Evolutionary conservation across 2,797 vertebrate species (phyloP).

Genomic region (Chiroxiphia lanceolata): DNA sequence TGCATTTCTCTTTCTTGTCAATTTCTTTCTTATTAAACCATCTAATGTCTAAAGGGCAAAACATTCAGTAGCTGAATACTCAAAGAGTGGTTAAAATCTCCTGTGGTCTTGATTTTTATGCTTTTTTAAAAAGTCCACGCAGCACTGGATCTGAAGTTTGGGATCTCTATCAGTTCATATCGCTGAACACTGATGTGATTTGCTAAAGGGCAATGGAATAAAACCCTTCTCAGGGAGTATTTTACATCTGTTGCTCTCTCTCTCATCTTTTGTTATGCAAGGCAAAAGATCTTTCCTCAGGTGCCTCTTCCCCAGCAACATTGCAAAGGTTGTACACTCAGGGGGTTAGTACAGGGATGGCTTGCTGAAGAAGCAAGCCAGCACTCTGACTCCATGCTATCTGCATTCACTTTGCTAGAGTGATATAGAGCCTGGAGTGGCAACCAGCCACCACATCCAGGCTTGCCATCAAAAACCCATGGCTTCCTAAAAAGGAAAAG

Average conservation of each 20-base stretch:
- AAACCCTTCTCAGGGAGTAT: neutral
- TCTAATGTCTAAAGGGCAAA: neutral
- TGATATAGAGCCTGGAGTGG: neutral
- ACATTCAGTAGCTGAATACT: neutral
- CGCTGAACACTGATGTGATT: neutral
- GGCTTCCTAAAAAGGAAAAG: neutral
- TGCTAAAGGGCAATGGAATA: neutral
- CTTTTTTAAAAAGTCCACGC: neutral
- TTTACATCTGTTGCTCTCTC: neutral
- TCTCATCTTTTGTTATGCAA: neutral
- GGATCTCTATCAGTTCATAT: neutral
- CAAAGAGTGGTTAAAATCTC: neutral
- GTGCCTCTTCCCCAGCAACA: neutral
- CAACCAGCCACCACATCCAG: neutral
- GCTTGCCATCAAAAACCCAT: neutral
- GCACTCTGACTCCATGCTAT: neutral
- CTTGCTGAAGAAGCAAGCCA: neutral
- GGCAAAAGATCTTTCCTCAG: neutral
- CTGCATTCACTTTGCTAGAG: neutral
- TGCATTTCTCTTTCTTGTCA: neutral
- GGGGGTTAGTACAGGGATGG: neutral
- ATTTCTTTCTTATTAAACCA: neutral
- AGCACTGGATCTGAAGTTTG: neutral
- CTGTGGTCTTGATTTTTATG: neutral
- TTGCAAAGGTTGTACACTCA: neutral